A percentile compares a stretch with the other conserved stretches of the same genome.
phyloP scores from a whole-genome alignment of 2,797 vertebrate genomes.

The Bradypodion ventrale region DNA sequence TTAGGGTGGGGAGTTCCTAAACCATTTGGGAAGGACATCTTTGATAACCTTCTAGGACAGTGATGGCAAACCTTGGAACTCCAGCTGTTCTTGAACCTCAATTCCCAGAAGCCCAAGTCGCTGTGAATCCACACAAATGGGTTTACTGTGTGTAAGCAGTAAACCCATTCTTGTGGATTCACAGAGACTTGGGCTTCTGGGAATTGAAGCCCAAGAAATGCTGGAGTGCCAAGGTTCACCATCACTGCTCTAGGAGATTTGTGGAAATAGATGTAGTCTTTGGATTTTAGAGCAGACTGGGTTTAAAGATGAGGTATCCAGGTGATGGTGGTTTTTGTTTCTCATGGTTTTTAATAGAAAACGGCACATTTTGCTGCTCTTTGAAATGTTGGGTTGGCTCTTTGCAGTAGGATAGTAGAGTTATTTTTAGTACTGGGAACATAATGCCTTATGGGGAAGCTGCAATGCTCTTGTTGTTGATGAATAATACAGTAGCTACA shows the following conservation, averaged over 20 bases:
- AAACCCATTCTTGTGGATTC: too few relatives aligned
- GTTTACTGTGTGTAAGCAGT: too few relatives aligned
- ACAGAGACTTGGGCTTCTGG: too few relatives aligned
- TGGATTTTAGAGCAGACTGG: background rate
- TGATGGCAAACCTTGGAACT: background rate
- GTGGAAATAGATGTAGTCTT: too few relatives aligned
- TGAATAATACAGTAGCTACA: background rate
- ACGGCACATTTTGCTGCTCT: background rate
- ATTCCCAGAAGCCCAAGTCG: too few relatives aligned
- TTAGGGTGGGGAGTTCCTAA: too few relatives aligned
- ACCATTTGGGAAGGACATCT: fast-evolving
- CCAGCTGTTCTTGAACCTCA: too few relatives aligned
- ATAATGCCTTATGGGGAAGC: background rate
- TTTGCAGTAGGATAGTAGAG: background rate
- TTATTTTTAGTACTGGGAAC: background rate
- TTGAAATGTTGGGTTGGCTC: background rate
- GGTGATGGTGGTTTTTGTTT: background rate
- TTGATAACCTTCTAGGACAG: too few relatives aligned
- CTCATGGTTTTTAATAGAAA: background rate
- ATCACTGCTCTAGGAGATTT: too few relatives aligned
- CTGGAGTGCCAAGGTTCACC: too few relatives aligned
- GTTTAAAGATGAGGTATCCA: background rate
- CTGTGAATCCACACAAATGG: too few relatives aligned
- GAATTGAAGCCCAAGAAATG: too few relatives aligned
- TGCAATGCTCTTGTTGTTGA: background rate